Percentiles rank a stretch among this genome's conserved stretches.
Evolutionary conservation across 1,140 invertebrate genomes (phyloP).

Genomic region (Pseudomyrmex sp.): DNA sequence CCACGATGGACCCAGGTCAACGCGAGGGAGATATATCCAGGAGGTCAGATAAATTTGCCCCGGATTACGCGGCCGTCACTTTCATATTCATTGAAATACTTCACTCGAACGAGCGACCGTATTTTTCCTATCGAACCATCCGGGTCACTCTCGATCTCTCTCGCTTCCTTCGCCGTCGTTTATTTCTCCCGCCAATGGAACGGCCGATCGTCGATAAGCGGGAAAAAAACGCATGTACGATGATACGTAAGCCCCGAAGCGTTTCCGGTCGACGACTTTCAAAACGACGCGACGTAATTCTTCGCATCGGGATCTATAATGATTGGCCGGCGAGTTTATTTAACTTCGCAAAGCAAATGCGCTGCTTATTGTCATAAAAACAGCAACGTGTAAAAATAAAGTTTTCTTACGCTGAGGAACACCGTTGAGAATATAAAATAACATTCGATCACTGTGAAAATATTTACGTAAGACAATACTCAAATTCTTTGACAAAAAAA

Average conservation of each 20-base stretch:
- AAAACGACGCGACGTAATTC: neutral
- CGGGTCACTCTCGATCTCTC: conserved; percentile 19
- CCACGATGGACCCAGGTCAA: conserved; percentile 64
- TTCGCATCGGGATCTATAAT: neutral
- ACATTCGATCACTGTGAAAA: conserved; percentile 35
- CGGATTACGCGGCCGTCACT: conserved; percentile 79
- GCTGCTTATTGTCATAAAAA: no score
- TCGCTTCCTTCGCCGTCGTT: conserved; percentile 23
- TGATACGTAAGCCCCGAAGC: neutral
- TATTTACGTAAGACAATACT: conserved; percentile 59
- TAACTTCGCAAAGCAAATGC: neutral
- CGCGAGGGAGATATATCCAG: conserved; percentile 64
- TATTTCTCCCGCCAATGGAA: conserved; percentile 28
- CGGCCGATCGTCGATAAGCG: conserved; percentile 28
- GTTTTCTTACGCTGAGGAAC: neutral
- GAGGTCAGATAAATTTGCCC: conserved; percentile 79
- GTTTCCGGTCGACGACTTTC: neutral
- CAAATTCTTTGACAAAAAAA: neutral
- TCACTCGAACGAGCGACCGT: conserved; percentile 76
- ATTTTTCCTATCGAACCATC: conserved; percentile 71
- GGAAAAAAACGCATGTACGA: conserved; percentile 29
- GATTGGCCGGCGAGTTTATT: neutral
- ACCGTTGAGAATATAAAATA: neutral
- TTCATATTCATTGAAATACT: conserved; percentile 81
- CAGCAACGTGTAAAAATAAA: conserved; percentile 8